Evolutionary conservation across 2,797 vertebrate genomes (phyloP).

Genomic region (Pipistrellus nathusii): DNA sequence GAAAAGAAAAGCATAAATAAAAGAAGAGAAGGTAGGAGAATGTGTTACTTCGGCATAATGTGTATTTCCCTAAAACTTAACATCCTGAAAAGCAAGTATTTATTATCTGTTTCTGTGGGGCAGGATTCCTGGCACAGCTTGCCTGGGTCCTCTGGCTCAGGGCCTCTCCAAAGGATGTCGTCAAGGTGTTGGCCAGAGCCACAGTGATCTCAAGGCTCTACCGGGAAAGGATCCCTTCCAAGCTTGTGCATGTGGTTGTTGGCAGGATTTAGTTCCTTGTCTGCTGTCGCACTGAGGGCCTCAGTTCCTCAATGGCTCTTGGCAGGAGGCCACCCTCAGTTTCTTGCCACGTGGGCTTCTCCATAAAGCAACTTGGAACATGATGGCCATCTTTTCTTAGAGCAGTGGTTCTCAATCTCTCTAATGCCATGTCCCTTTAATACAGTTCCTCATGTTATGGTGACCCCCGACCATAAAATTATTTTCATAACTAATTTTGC

Average conservation of each 20-base stretch:
- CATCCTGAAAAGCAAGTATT: not conserved
- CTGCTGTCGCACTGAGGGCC: not conserved
- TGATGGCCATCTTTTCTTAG: not conserved
- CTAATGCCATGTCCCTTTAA: too few relatives aligned
- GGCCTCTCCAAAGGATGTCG: not conserved
- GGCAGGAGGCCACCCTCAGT: not conserved
- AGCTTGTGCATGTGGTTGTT: too few relatives aligned
- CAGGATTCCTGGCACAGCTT: not conserved
- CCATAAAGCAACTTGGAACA: not conserved
- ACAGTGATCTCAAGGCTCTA: not conserved
- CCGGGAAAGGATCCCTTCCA: not conserved
- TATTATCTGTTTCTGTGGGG: not conserved
- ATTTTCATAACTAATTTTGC: too few relatives aligned
- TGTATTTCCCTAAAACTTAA: not conserved
- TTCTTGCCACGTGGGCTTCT: not conserved
- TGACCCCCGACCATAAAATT: too few relatives aligned
- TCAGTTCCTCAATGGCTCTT: not conserved
- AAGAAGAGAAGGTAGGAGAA: slow-evolving; percentile 24
- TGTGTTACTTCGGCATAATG: not conserved
- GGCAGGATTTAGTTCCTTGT: not conserved
- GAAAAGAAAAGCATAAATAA: not conserved
- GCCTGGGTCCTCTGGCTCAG: not conserved
- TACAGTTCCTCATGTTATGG: too few relatives aligned
- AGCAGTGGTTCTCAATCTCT: too few relatives aligned
- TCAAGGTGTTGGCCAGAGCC: not conserved